Percentiles rank a stretch among this genome's conserved stretches.
Evolutionary conservation across 2,888 invertebrate genomes (phyloP).

Genomic region (Limnephilus rhombicus): DNA sequence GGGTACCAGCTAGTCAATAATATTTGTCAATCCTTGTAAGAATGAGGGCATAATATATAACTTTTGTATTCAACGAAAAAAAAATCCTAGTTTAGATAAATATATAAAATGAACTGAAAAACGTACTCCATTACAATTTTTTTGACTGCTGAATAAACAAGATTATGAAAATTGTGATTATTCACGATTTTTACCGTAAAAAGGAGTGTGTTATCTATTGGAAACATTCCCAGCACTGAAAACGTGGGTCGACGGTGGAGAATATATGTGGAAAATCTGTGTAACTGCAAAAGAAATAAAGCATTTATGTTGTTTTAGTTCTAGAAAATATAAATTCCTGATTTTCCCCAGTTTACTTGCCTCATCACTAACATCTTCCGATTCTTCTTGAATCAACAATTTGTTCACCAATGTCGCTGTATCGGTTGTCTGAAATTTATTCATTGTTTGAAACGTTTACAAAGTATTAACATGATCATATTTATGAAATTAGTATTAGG

Average conservation of each 20-base stretch:
- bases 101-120: no score
- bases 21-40: no score
- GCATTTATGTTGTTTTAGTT: background rate
- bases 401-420: constrained; percentile 15
- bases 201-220: constrained; percentile 48
- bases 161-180: background rate
- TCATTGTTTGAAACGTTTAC: no score
- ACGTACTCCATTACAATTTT: no score
- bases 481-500: no score
- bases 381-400: background rate
- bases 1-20: no score
- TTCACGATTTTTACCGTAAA: constrained; percentile 42
- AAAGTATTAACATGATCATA: no score
- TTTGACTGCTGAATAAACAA: background rate
- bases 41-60: no score
- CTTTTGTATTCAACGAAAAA: no score
- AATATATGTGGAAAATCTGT: constrained; percentile 41
- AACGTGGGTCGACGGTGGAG: constrained; percentile 38
- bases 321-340: background rate
- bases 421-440: constrained; percentile 29
- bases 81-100: no score
- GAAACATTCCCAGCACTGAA: constrained; percentile 42
- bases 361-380: constrained; percentile 17
- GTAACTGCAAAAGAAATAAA: constrained; percentile 43
- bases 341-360: background rate